These are phyloP conservation scores for Copsychus sechellarum DNA, from an alignment of 2,113 vertebrate genomes.

Conservation along the genomic window DNA sequence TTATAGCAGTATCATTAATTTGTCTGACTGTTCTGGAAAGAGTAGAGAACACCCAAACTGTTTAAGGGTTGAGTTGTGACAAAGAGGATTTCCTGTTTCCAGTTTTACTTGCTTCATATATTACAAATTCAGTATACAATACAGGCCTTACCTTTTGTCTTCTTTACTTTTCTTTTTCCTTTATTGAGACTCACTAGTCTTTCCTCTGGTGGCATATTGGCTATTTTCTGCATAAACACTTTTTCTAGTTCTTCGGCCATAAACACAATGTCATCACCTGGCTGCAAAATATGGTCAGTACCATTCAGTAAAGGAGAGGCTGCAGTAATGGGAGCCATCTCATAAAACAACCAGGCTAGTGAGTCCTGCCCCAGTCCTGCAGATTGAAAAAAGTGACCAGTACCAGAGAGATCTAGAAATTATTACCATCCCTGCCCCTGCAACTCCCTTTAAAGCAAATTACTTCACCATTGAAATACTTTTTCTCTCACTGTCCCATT, in stretches of 20 bases:
- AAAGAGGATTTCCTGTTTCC: background rate
- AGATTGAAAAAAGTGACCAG: background rate
- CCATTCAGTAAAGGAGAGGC: background rate
- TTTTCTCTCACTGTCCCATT: background rate
- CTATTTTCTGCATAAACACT: slow-evolving; percentile 84
- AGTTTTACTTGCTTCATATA: background rate
- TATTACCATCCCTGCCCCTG: background rate
- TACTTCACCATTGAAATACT: background rate
- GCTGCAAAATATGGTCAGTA: slow-evolving; percentile 70
- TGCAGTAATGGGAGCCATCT: background rate
- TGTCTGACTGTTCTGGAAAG: background rate
- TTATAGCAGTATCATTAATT: background rate
- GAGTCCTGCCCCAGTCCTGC: background rate
- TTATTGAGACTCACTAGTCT: slow-evolving; percentile 61
- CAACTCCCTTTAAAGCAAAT: background rate
- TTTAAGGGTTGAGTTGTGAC: background rate
- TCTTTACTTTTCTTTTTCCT: slow-evolving; percentile 75
- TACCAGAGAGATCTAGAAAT: background rate
- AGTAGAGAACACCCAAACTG: background rate
- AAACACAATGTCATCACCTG: slow-evolving; percentile 89
- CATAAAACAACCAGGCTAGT: background rate
- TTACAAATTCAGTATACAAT: background rate
- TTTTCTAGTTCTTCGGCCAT: slow-evolving; percentile 93
- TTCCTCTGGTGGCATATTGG: slow-evolving; percentile 86
- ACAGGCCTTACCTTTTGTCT: slow-evolving; percentile 34